Evolutionary conservation across 2,888 invertebrate genomes (phyloP).

Genomic region (Spodoptera littoralis): DNA sequence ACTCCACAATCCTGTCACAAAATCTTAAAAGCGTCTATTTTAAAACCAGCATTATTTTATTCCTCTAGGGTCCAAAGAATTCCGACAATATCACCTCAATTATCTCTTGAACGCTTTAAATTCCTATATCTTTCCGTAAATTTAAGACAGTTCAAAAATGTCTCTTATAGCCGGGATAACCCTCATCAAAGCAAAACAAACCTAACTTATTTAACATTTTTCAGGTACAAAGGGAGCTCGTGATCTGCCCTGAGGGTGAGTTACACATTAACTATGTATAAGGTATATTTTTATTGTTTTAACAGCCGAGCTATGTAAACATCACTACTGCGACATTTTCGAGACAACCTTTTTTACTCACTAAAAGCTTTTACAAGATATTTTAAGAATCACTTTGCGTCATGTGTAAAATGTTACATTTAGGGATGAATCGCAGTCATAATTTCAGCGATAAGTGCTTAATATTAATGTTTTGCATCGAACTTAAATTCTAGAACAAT

Average conservation of each 20-base stretch:
- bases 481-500: neutral
- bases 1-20: too few relatives aligned
- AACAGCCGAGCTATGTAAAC: conserved; percentile 22
- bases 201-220: conserved; percentile 57
- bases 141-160: conserved; percentile 42
- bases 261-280: conserved; percentile 34
- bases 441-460: conserved; percentile 9
- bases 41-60: neutral
- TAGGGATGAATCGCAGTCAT: conserved; percentile 1
- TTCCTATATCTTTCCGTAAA: conserved; percentile 25
- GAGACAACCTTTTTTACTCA: conserved; percentile 26
- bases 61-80: conserved; percentile 12
- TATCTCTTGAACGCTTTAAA: conserved; percentile 28
- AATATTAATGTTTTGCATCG: neutral
- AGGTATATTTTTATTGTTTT: conserved; percentile 48
- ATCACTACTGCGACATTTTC: conserved; percentile 19
- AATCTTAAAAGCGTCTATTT: too few relatives aligned
- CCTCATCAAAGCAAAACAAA: conserved; percentile 48
- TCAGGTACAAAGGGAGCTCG: conserved; percentile 55
- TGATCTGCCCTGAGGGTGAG: conserved; percentile 56
- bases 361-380: conserved; percentile 24
- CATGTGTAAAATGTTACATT: conserved; percentile 11
- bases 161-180: conserved; percentile 25
- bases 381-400: conserved; percentile 23
- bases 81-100: conserved; percentile 21